These are phyloP conservation scores for Procavia capensis DNA, from an alignment of 2,113 vertebrate species.

Conservation along the genomic window DNA sequence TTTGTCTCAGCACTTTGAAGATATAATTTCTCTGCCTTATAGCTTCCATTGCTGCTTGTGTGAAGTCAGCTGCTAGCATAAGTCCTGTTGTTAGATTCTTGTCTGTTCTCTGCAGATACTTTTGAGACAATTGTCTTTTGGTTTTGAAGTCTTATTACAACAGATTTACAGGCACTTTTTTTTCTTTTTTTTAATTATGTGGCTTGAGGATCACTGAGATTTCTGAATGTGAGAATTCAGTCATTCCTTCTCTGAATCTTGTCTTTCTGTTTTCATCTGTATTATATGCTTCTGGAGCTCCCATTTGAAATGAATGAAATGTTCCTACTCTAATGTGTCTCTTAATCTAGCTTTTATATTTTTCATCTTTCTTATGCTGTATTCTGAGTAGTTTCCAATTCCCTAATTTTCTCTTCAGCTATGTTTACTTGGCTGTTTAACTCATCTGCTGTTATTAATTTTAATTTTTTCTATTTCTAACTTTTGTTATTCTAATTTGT, in stretches of 20 bases:
- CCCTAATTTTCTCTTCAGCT: slow-evolving; percentile 4
- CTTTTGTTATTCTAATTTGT: background rate
- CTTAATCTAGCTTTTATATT: background rate
- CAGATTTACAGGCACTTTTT: no score
- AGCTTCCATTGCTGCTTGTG: background rate
- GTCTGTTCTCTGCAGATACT: background rate
- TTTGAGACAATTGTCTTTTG: background rate
- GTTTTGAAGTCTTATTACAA: slow-evolving; percentile 31
- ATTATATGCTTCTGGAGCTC: background rate
- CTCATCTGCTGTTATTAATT: background rate
- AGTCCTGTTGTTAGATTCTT: background rate
- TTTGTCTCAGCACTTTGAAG: background rate
- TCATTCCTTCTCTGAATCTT: background rate
- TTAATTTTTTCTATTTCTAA: slow-evolving; percentile 49
- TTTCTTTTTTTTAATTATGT: background rate
- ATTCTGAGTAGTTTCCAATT: background rate
- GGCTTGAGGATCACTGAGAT: background rate
- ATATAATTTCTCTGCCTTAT: background rate
- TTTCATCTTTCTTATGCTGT: background rate
- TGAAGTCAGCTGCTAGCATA: background rate
- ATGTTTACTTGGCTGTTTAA: background rate
- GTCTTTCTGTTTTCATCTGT: background rate
- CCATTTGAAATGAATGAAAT: background rate
- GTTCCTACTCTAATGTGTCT: background rate
- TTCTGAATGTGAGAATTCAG: background rate